Base-by-base conservation (phyloP, 2,888 invertebrate species). In the Anaspis maculata region DNA sequence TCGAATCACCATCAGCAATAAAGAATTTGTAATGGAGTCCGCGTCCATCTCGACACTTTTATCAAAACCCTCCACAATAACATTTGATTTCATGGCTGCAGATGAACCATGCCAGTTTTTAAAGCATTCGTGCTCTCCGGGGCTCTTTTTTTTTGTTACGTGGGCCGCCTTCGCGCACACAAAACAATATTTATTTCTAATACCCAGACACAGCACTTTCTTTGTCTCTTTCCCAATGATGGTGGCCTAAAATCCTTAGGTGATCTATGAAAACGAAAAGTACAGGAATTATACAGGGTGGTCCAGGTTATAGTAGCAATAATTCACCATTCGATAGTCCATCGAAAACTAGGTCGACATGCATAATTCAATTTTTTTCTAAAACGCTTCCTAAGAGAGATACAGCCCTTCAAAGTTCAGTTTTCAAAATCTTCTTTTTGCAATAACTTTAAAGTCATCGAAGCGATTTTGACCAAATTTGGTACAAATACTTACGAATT, bases 1-100 rank as follows among this genome's bases (percentile, higher is more conserved):
- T 24, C 1, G 31, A 30, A 12, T 46, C 46, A 5, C 42, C 42
- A 30, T 46, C 45, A 7, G 30, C 42, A 28, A 45, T 38, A 12
- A 46, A 16, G 31, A 34, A 30, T 9, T 16, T 27, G 25, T 44
- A 45, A 19, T 22, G 32, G 9, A 39, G 3, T 10, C 41, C 39
- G 27, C 43, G n/a, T n/a, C 31, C 38, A 37, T 38, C 22, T 32
- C 32, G 3, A 38, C 13, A 26, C 36, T 41, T n/a, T 16, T 27
- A 7, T 28, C 14, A 28, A 46, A 46, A n/a, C 45, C 42, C 34
- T 42, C 42, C 3, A 29, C 41, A 2, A 36, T 33, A 10, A 26
- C 36, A 27, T 32, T 38, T 6, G 28, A 12, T 26, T 45, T 44
- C 40, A 45, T 42, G 7, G 25, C 34, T 13, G 32, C 15, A n/a